Percentiles rank a stretch among this genome's conserved stretches.
These are phyloP conservation scores for Bombus sibiricus DNA, from an alignment of 1,140 invertebrate species.

Conservation along the genomic window DNA sequence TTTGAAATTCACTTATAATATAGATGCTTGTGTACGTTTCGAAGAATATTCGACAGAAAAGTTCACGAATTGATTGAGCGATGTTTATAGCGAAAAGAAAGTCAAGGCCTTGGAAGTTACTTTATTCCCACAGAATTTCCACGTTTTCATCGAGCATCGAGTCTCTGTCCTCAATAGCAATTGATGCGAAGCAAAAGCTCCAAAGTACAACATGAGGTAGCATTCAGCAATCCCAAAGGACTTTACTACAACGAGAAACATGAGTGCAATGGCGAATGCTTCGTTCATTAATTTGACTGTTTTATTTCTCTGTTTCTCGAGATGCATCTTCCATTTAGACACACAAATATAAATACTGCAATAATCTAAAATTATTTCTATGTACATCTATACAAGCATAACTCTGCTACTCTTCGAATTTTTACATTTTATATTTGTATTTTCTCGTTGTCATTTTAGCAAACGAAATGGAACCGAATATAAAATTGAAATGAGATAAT, in stretches of 20 bases:
- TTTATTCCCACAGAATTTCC: not conserved
- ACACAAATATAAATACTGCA: too few relatives aligned
- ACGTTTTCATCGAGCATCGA: not conserved
- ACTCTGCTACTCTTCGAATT: too few relatives aligned
- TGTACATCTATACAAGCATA: too few relatives aligned
- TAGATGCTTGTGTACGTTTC: not conserved
- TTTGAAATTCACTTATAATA: not conserved
- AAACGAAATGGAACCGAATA: too few relatives aligned
- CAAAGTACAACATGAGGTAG: not conserved
- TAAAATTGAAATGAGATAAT: too few relatives aligned
- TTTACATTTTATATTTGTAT: too few relatives aligned
- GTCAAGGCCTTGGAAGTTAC: not conserved
- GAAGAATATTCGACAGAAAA: not conserved
- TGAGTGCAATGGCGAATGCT: not conserved
- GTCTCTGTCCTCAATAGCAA: not conserved
- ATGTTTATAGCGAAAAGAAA: not conserved
- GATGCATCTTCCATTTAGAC: too few relatives aligned
- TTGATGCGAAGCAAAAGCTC: not conserved
- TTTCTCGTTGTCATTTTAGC: too few relatives aligned
- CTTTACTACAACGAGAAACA: not conserved
- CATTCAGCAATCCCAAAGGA: not conserved
- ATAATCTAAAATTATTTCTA: too few relatives aligned
- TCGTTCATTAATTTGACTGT: too few relatives aligned
- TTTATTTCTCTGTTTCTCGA: too few relatives aligned
- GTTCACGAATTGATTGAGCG: too few relatives aligned